phyloP scores from a whole-genome alignment of 2,888 invertebrate genomes.

The Corbicula japonica region DNA sequence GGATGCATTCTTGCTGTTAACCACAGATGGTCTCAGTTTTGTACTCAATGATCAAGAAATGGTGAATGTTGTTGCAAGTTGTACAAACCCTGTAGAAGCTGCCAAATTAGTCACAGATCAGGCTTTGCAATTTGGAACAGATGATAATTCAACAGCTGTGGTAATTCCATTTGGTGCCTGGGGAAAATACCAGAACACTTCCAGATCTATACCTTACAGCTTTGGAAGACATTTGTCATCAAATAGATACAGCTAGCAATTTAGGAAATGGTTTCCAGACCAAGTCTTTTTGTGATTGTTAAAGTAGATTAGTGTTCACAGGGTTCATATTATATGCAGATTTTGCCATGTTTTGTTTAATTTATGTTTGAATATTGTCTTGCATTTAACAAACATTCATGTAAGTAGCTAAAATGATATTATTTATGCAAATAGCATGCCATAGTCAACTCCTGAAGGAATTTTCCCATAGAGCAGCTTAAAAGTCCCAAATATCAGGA shows the following conservation, averaged over 20 bases:
- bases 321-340: no score
- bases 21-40: slow-evolving; percentile 88
- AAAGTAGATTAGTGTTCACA: background rate
- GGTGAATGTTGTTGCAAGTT: slow-evolving; percentile 86
- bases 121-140: slow-evolving; percentile 88
- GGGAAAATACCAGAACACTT: slow-evolving; percentile 86
- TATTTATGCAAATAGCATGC: no score
- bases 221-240: slow-evolving; percentile 77
- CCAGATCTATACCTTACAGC: slow-evolving; percentile 76
- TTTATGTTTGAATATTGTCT: no score
- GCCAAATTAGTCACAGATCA: slow-evolving; percentile 87
- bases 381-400: no score
- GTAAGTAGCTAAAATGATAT: no score
- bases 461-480: no score
- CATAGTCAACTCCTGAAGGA: no score
- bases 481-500: no score
- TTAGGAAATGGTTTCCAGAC: background rate
- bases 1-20: slow-evolving; percentile 87
- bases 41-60: slow-evolving; percentile 87
- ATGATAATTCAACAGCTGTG: slow-evolving; percentile 88
- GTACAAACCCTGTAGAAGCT: slow-evolving; percentile 86
- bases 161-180: slow-evolving; percentile 88
- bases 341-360: no score
- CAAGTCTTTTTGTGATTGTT: background rate
- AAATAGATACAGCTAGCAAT: slow-evolving; percentile 43